Base-by-base conservation (phyloP, 2,888 invertebrate genomes). In the Caenorhabditis angaria region DNA sequence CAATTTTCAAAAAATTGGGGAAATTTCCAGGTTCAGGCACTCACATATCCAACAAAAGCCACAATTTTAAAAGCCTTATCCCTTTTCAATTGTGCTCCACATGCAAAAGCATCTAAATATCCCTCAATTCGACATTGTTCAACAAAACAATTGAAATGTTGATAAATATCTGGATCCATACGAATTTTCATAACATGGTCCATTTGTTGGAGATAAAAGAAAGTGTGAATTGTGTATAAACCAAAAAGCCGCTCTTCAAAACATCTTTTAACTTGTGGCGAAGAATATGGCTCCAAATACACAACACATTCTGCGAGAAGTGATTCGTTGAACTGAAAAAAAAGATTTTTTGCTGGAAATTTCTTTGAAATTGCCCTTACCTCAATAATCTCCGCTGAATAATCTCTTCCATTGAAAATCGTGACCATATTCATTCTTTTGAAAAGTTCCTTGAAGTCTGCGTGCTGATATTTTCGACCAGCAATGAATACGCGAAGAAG, bases 321-420 rank as follows among this genome's bases (percentile, higher is more conserved):
- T 20, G 35, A 62, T 54, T 70, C 70, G 29, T 70, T 70, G 60
- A 66, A 70, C 70, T 70, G 47, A 47, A 64, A 63, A 25, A n/a
- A 29, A 22, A 20, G 4, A 24, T 41, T 35, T 27, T 18, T 25
- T n/a, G 12, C 50, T n/a, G 25, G 41, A 41, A n/a, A 24, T 50
- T 41, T 20, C 12, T 29, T 20, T 47, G 50, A 29, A 29, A 24
- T 22, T 22, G 29, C 24, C 25, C 24, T 32, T 8, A 70, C 70
- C 61, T 70, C 70, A 20, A 70, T 70, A 20, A 70, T 66, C 27
- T 70, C 70, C 0, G 70, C 70, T 22, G 62, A 66, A 41, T 61
- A 63, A 4, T 24, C 28, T 48, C 70, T 57, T 20, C 70, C 70
- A 24, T 35, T 66, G 53, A 65, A 62, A 27, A 70, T 28, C 18